A percentile compares a stretch with the other conserved stretches of the same genome.
phyloP scores from a whole-genome alignment of 2,797 vertebrate species.

The Syngnathus rostellatus region DNA sequence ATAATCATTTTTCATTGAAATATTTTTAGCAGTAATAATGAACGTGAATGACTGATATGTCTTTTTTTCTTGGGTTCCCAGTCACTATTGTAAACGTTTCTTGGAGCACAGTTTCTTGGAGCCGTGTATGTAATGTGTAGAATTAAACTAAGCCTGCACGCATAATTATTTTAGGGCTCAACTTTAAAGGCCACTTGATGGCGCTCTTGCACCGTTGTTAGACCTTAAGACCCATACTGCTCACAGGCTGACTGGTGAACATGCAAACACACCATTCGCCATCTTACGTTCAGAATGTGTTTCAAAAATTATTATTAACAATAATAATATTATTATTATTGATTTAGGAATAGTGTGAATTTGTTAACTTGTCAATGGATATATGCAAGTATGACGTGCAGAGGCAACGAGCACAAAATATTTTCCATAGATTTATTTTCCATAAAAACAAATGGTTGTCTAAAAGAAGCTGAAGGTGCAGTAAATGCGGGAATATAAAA shows the following conservation, averaged over 20 bases:
- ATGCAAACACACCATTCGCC: background rate
- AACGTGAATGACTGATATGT: background rate
- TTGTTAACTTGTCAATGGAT: too few relatives aligned
- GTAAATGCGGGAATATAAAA: background rate
- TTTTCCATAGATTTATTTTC: background rate
- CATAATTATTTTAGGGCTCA: too few relatives aligned
- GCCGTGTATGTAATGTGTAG: conserved; percentile 40
- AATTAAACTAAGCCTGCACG: conserved; percentile 37
- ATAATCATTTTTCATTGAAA: background rate
- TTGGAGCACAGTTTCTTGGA: conserved; percentile 40
- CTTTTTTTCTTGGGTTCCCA: conserved; percentile 16
- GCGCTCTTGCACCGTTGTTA: conserved; percentile 75
- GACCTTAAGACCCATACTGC: background rate
- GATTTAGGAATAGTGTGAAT: too few relatives aligned
- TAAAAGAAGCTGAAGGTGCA: background rate
- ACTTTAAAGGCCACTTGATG: conserved; percentile 72
- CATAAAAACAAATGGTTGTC: background rate
- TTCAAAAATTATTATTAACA: too few relatives aligned
- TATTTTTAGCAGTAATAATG: background rate
- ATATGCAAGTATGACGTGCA: too few relatives aligned
- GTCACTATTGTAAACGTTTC: conserved; percentile 18
- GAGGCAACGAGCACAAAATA: too few relatives aligned
- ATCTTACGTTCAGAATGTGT: background rate
- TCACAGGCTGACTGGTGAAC: background rate
- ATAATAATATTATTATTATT: too few relatives aligned